Conservation (phyloP, 2,888 invertebrate genomes). For the Agelastica alni region DNA sequence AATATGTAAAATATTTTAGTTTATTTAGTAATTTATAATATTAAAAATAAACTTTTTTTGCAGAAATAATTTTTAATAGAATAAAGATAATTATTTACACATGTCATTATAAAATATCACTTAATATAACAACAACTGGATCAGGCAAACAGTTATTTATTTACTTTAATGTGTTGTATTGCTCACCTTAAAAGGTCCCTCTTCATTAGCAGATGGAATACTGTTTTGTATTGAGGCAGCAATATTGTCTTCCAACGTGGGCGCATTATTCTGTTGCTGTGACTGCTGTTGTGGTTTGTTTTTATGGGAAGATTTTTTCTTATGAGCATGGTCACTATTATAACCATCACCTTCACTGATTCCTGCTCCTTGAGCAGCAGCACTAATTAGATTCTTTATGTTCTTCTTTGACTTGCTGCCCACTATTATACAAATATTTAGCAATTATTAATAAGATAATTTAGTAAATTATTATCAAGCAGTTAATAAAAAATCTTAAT, state of each 20-base stretch:
- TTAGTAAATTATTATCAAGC: no score
- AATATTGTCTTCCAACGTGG: conserved; percentile 56
- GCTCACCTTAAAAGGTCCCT: conserved; percentile 66
- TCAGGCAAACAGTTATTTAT: background rate
- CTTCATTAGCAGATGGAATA: conserved; percentile 55
- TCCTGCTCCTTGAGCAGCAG: conserved; percentile 61
- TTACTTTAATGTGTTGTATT: background rate
- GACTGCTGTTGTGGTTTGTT: conserved; percentile 37
- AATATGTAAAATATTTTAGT: no score
- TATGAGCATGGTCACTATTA: conserved; percentile 39
- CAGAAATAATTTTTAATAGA: no score
- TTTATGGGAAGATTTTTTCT: conserved; percentile 40
- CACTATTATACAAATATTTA: no score
- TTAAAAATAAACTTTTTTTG: no score
- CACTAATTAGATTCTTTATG: conserved; percentile 52
- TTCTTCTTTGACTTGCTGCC: conserved; percentile 38
- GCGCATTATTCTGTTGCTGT: conserved; percentile 38
- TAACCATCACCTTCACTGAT: conserved; percentile 65
- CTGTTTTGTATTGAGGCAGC: conserved; percentile 60
- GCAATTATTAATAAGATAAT: no score
- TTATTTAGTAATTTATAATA: no score
- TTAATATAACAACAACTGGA: conserved; percentile 12
- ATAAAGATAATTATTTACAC: no score
- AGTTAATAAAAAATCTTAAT: no score
- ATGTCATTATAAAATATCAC: no score